phyloP scores from a whole-genome alignment of 2,113 vertebrate genomes.

The Xiphophorus couchianus region DNA sequence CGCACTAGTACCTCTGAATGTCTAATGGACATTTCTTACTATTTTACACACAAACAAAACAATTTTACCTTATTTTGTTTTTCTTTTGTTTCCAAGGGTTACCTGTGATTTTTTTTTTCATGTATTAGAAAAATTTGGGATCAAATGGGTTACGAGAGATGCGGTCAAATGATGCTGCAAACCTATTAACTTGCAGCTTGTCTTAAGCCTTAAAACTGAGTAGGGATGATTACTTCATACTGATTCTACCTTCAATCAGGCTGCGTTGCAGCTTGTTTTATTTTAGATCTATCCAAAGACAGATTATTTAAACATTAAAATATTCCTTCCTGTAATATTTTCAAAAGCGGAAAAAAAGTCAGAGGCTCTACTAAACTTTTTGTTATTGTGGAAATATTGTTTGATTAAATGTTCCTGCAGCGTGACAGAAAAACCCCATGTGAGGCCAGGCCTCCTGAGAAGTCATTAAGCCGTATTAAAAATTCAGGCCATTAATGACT shows the following conservation, averaged over 20 bases:
- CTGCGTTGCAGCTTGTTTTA: background rate
- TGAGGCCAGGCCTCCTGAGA: background rate
- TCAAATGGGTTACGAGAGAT: no score
- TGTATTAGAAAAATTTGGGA: no score
- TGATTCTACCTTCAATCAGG: background rate
- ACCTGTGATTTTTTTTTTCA: no score
- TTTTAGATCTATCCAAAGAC: background rate
- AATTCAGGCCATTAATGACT: background rate
- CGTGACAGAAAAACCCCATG: background rate
- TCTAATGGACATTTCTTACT: no score
- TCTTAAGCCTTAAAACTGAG: background rate
- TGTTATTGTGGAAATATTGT: slow-evolving; percentile 4
- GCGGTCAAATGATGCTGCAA: no score
- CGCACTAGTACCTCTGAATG: no score
- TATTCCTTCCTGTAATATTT: background rate
- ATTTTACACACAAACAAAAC: no score
- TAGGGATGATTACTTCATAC: background rate
- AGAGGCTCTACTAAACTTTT: background rate
- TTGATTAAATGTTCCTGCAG: background rate
- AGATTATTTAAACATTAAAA: background rate
- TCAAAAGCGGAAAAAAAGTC: background rate
- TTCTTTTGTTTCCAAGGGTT: no score
- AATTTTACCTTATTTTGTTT: no score
- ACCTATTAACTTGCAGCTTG: background rate
- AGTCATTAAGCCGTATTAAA: slow-evolving; percentile 17